These are phyloP conservation scores for Ciona savignyi DNA, from an alignment of 23 tunicate genomes.

Conservation along the genomic window DNA sequence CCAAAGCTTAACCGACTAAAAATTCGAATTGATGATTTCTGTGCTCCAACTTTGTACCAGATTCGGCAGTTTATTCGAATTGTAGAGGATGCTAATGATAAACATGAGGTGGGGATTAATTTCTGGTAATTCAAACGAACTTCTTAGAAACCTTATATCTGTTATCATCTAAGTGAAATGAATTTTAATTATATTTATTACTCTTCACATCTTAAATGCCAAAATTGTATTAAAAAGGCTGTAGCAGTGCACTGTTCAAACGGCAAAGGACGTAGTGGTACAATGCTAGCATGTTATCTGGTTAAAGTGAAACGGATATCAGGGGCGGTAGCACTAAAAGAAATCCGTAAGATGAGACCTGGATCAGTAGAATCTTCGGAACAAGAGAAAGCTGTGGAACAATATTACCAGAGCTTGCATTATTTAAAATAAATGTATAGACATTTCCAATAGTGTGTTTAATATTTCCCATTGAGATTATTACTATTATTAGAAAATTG, in stretches of 20 bases:
- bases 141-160: too few species aligned
- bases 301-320: constrained; percentile 30
- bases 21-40: constrained; percentile 55
- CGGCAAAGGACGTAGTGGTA: constrained; percentile 38
- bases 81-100: constrained; percentile 75
- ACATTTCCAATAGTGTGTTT: too few species aligned
- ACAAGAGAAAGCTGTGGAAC: constrained; percentile 53
- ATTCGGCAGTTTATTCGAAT: constrained; percentile 48
- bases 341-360: constrained; percentile 45
- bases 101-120: constrained; percentile 71
- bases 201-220: too few species aligned
- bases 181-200: too few species aligned
- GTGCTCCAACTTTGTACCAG: constrained; percentile 61
- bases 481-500: too few species aligned
- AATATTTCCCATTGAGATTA: too few species aligned
- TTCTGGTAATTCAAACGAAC: too few species aligned
- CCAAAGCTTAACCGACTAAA: constrained; percentile 57
- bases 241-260: constrained; percentile 59
- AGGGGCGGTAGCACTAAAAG: constrained; percentile 17
- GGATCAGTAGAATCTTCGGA: constrained; percentile 63
- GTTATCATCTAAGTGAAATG: too few species aligned
- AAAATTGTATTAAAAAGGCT: constrained; percentile 40
- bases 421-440: too few species aligned
- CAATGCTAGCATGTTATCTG: constrained; percentile 70
- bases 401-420: constrained; percentile 39